A percentile compares a stretch with the other conserved stretches of the same genome.
Conservation (phyloP, 1,140 invertebrate genomes). For the Aphelenchoides besseyi region DNA sequence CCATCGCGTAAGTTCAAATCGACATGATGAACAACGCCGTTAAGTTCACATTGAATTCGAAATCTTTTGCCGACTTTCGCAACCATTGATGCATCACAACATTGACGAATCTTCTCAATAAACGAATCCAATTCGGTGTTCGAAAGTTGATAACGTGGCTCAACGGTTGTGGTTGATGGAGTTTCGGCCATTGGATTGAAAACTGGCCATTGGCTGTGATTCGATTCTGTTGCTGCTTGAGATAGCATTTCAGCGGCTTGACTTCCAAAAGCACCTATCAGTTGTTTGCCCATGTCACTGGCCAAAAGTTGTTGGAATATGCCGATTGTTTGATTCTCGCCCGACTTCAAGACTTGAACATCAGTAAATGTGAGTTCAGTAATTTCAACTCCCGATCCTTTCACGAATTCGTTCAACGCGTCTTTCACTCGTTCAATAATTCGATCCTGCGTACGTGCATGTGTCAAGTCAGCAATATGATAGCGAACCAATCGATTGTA, state of each 20-base stretch:
- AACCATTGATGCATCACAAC: slow-evolving; percentile 27
- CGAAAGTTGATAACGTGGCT: neutral
- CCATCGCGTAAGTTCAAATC: slow-evolving; percentile 20
- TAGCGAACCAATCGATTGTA: slow-evolving; percentile 36
- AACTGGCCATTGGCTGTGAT: neutral
- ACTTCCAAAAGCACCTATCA: slow-evolving; percentile 29
- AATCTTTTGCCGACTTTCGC: slow-evolving; percentile 31
- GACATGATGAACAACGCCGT: neutral
- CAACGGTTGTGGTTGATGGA: neutral
- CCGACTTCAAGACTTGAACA: slow-evolving; percentile 40
- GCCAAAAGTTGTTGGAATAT: slow-evolving; percentile 43
- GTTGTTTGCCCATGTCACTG: slow-evolving; percentile 40
- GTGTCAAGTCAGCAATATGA: slow-evolving; percentile 34
- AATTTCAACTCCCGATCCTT: slow-evolving; percentile 32
- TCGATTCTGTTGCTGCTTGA: neutral
- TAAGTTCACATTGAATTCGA: slow-evolving; percentile 30
- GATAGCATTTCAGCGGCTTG: neutral
- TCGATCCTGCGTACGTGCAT: slow-evolving; percentile 24
- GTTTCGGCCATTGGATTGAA: neutral
- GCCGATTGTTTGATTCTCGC: slow-evolving; percentile 38
- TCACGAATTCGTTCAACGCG: slow-evolving; percentile 41
- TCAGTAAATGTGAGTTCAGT: slow-evolving; percentile 28
- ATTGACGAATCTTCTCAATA: slow-evolving; percentile 23
- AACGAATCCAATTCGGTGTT: slow-evolving; percentile 19
- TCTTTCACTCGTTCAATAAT: slow-evolving; percentile 21